Evolutionary conservation across 2,797 vertebrate species (phyloP).

Genomic region (Gila robusta): DNA sequence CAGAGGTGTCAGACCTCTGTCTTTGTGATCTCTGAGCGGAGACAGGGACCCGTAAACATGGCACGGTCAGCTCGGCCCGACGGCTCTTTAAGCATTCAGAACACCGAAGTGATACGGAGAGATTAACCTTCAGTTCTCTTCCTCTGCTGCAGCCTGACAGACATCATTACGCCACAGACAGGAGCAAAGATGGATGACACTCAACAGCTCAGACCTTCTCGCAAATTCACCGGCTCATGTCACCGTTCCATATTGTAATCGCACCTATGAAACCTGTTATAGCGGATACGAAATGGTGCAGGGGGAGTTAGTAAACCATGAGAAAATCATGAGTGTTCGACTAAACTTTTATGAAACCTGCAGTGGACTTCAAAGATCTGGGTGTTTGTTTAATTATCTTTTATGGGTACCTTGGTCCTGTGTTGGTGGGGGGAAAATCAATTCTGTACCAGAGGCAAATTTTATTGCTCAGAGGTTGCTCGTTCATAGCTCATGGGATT

Average conservation of each 20-base stretch:
- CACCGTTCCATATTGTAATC: neutral
- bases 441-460: neutral
- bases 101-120: conserved; percentile 63
- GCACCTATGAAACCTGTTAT: conserved; percentile 11
- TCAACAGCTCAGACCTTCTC: conserved; percentile 55
- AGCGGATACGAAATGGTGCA: neutral
- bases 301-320: conserved; percentile 2
- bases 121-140: conserved; percentile 77
- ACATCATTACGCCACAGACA: conserved; percentile 68
- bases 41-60: conserved; percentile 61
- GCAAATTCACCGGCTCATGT: conserved; percentile 33
- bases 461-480: conserved; percentile 18
- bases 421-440: neutral
- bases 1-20: conserved; percentile 55
- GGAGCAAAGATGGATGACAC: conserved; percentile 56
- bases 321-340: neutral
- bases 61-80: neutral
- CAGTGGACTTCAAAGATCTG: neutral
- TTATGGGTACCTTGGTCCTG: conserved; percentile 1
- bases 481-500: conserved; percentile 29
- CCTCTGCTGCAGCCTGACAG: conserved; percentile 64
- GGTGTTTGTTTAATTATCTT: conserved; percentile 42
- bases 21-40: conserved; percentile 63
- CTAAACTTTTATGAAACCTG: conserved; percentile 8
- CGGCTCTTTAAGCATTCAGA: conserved; percentile 70